Evolutionary conservation across 2,113 vertebrate genomes (phyloP).

Genomic region (Clupea harengus): DNA sequence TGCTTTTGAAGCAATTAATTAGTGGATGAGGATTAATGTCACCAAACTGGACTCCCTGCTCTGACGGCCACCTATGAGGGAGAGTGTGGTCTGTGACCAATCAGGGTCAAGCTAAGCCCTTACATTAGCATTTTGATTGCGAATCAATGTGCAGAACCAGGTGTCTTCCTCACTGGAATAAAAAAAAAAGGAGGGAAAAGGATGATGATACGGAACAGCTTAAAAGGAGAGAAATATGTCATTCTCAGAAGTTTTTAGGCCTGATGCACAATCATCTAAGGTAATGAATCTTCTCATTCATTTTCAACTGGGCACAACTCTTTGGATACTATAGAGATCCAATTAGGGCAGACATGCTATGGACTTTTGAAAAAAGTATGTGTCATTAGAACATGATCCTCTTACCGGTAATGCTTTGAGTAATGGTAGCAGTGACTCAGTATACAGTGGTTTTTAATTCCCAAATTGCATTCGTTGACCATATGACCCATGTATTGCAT

Average conservation of each 20-base stretch:
- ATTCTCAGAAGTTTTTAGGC: not conserved
- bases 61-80: slow-evolving; percentile 16
- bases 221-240: not conserved
- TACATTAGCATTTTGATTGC: slow-evolving; percentile 46
- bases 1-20: slow-evolving; percentile 51
- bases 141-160: slow-evolving; percentile 28
- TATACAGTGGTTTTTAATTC: not conserved
- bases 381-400: not conserved
- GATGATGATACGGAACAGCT: not conserved
- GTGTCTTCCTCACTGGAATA: not conserved
- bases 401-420: not conserved
- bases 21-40: slow-evolving; percentile 44
- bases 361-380: not conserved
- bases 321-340: not conserved
- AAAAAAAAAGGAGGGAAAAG: not conserved
- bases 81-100: not conserved
- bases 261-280: not conserved
- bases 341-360: not conserved
- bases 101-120: slow-evolving; percentile 15
- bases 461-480: not conserved
- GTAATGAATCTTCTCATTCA: not conserved
- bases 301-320: not conserved
- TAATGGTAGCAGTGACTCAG: not conserved
- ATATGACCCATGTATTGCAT: not conserved
- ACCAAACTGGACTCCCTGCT: slow-evolving; percentile 33